These are phyloP conservation scores for Eulemur coronatus DNA, from an alignment of 2,797 vertebrate species.

Conservation along the genomic window DNA sequence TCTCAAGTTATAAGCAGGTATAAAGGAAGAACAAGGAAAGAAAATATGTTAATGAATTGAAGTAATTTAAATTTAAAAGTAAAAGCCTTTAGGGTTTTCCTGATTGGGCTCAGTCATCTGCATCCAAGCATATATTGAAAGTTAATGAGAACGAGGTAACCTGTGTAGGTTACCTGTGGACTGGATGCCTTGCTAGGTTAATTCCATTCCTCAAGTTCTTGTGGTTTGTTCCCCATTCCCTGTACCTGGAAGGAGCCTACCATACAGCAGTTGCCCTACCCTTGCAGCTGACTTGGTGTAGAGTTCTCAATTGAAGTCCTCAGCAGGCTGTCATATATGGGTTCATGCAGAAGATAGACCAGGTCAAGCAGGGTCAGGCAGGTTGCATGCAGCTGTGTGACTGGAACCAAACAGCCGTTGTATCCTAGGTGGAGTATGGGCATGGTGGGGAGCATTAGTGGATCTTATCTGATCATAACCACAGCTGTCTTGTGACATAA, in stretches of 20 bases:
- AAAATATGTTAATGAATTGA: slow-evolving; percentile 42
- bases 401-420: slow-evolving; percentile 89
- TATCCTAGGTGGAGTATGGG: slow-evolving; percentile 85
- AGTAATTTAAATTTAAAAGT: slow-evolving; percentile 53
- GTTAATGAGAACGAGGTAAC: slow-evolving; percentile 35
- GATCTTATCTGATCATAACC: neutral
- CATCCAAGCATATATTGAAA: neutral
- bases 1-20: slow-evolving; percentile 25
- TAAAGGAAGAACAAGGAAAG: slow-evolving; percentile 46
- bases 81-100: slow-evolving; percentile 52
- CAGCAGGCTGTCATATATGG: slow-evolving; percentile 90
- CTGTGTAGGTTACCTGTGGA: neutral
- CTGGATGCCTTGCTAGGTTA: neutral
- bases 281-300: slow-evolving; percentile 88
- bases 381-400: slow-evolving; percentile 84
- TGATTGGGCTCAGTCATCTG: slow-evolving; percentile 10
- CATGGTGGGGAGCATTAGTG: neutral
- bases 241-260: neutral
- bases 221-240: neutral
- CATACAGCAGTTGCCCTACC: slow-evolving; percentile 83
- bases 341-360: slow-evolving; percentile 87
- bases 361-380: slow-evolving; percentile 91
- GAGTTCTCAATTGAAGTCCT: slow-evolving; percentile 83
- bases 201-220: neutral
- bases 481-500: neutral